Evolutionary conservation across 2,113 vertebrate species (phyloP).

Genomic region (western clawed frog (Xenopus tropicalis)): UCB_Xtro_10.0 CM004447.2:124551501-124552000

Average conservation of each 20-base stretch:
- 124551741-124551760: not conserved
- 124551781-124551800: not conserved
- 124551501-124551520: too few relatives aligned
- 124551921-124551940: constrained; percentile 11
- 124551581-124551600: too few relatives aligned
- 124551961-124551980: constrained; percentile 17
- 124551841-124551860: not conserved
- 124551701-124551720: too few relatives aligned
- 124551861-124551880: not conserved
- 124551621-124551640: too few relatives aligned
- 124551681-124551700: too few relatives aligned
- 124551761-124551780: not conserved
- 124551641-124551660: too few relatives aligned
- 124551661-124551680: too few relatives aligned
- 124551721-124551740: too few relatives aligned
- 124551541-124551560: too few relatives aligned
- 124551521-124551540: too few relatives aligned
- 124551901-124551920: not conserved
- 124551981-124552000: constrained; percentile 20
- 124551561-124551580: too few relatives aligned
- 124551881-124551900: not conserved
- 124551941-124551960: constrained; percentile 22
- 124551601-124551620: too few relatives aligned
- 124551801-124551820: not conserved
- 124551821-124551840: not conserved